Base-by-base conservation (phyloP, 2,113 vertebrate genomes). In the Mirounga angustirostris region DNA sequence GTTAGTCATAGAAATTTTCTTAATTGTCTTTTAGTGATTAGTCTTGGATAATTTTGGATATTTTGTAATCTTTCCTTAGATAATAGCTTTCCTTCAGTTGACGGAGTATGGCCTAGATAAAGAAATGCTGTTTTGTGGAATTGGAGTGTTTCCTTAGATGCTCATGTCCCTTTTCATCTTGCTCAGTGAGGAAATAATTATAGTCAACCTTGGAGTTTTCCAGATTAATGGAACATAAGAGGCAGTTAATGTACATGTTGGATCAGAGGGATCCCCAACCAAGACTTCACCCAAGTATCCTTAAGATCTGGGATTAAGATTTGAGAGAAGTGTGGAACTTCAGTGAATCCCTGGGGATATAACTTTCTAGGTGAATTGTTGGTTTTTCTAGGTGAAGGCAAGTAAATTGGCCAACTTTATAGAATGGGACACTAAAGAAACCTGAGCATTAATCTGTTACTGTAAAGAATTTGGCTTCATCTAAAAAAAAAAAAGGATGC, bases 311-410 rank as follows among this genome's bases (percentile, higher is more conserved):
- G 56, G 2, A 18, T 67, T 74, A 76, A 87, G 24, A 82, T 50
- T 19, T 33, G 30, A 46, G 58, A 82, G 58, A 80, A 16, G 11
- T 26, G 36, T 76, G 28, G 76, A 43, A 26, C 61, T 67, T 74
- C 36, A 67, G 7, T n/a, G 40, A 95, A 1, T 74, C 36, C 65
- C 40, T 33, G 71, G 33, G 59, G 58, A 76, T 12, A 26, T 65
- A n/a, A 26, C 24, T 83, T 71, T 74, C 18, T 36, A 69, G 21
- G 12, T 30, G 50, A 56, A 76, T 26, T 92, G 46, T 26, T 96
- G 40, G n/a, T 56, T 88, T 93, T 94, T 65, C 6, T 22, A 96
- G 59, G 71, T 59, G 36, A 84, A 89, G 22, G 78, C 24, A 89
- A 74, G 56, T 89, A 56, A 33, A 36, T 22, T 36, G 43, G 24